Base-by-base conservation (phyloP, 2,888 invertebrate genomes). In the Mythimna vitellina region DNA sequence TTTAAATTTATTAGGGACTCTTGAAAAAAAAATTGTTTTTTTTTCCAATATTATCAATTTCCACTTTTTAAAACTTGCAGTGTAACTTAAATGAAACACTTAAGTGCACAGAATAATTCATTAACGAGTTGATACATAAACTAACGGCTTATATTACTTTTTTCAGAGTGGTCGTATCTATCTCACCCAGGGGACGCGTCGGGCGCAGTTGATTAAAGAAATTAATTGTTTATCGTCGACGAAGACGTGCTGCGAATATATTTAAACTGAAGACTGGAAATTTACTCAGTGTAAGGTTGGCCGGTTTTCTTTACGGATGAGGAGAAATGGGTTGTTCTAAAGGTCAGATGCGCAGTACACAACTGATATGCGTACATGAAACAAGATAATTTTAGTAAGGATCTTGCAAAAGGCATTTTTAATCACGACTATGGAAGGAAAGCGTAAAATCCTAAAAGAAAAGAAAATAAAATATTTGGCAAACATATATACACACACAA, bases 171-270 rank as follows among this genome's bases (percentile, higher is more conserved):
- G 77, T 79, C 86, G 83, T 86, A 89, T 86, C 84, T 85, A 75
- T 76, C 66, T 68, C 35, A 56, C 70, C 67, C 78, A 29, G 35
- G 78, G 72, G 75, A 73, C 78, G 84, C 82, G 78, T 82, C 79
- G 75, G 78, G 82, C 74, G 80, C 83, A 85, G 70, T 91, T 91
- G 92, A 92, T 92, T 91, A 92, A 92, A 92, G 87, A 91, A 90
- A 92, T 92, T 92, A 92, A 92, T 92, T 92, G 93, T 92, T 91
- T 89, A 91, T 90, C 79, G 88, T 82, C 84, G 75, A 76, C 71
- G 76, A 76, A 75, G 80, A 92, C 92, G 92, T 89, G 91, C 88
- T 84, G 83, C 70, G 89, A 90, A 89, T 91, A 88, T 82, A 78
- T 85, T 83, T 76, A 60, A 78, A 79, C 67, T 75, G 67, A 76